Base-by-base conservation (phyloP, 2,113 vertebrate species). In the Cyanistes caeruleus region DNA sequence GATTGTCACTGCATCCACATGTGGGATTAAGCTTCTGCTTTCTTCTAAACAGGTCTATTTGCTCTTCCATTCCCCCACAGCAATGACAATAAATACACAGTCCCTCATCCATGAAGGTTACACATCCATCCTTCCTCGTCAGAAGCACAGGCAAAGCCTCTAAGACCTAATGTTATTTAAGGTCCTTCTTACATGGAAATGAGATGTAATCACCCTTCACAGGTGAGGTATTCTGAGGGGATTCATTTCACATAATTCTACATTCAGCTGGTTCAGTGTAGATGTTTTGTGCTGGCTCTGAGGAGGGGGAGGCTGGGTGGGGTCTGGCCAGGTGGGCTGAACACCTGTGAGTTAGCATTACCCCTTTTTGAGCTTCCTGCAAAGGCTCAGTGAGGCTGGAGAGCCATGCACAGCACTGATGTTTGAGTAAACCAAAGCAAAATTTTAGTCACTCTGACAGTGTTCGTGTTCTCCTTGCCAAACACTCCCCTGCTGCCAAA, bases 161-260 rank as follows among this genome's bases (percentile, higher is more conserved):
- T 22, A 53, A 67, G 76, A 6, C 86, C 88, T 30, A 3, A 15
- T 62, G 22, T 31, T 73, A 60, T 90, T 87, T 70, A 83, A 90
- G 85, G 85, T 22, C 65, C 37, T 64, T 48, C 65, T 73, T 6
- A 84, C 37, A 15, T 13, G 65, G 65, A 73, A 65, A 62, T 35
- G 68, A 75, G 87, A 3, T 17, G 41, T 87, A 92, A 94, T 96
- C 77, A 49, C 83, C 93, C 95, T 95, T 97, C 91, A 90, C 59
- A 87, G 96, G 59, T 85, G 95, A 96, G 85, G 1, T 30, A 3
- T 59, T 90, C 76, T 3, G 37, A 35, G 76, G 76, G 76, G 82
- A 59, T 52, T 74, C 13, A 1, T 64, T 43, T 37, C 60, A 19
- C 58, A 5, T 65, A 53, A 62, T 48, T 96, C 87, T 33, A 1